These are phyloP conservation scores for Mythimna loreyi DNA, from an alignment of 2,888 invertebrate genomes.

Conservation along the genomic window DNA sequence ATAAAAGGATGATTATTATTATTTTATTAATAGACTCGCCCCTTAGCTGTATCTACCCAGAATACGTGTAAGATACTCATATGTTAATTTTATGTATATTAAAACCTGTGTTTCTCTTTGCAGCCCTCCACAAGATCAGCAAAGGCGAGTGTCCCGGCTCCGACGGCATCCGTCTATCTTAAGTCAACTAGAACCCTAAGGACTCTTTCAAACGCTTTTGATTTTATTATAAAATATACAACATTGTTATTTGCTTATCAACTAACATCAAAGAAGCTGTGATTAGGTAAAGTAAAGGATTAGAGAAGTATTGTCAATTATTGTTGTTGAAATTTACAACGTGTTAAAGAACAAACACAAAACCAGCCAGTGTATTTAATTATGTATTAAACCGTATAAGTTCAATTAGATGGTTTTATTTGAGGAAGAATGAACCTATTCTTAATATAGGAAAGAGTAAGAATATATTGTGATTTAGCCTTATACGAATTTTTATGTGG, in stretches of 20 bases:
- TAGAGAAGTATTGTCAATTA: conserved; percentile 29
- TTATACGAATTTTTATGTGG: neutral
- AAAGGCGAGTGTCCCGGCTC: conserved; percentile 92
- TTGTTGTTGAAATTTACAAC: conserved; percentile 17
- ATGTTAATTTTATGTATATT: neutral
- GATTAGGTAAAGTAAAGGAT: conserved; percentile 61
- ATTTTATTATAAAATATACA: conserved; percentile 38
- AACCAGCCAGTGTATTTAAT: conserved; percentile 3
- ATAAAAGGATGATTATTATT: no score
- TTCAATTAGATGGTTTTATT: conserved; percentile 23
- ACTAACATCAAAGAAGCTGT: conserved; percentile 77
- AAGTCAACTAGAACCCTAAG: conserved; percentile 64
- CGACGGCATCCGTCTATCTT: conserved; percentile 91
- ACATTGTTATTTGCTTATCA: conserved; percentile 45
- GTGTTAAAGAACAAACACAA: neutral
- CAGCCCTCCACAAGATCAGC: conserved; percentile 91
- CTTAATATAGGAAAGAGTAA: neutral
- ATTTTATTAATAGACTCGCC: no score
- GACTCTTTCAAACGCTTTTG: conserved; percentile 36
- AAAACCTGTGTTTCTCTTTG: conserved; percentile 67
- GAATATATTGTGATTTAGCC: neutral
- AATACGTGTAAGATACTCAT: no score
- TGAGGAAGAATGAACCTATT: neutral
- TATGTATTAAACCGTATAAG: conserved; percentile 48
- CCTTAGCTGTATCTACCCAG: no score